Conservation (phyloP, 1,140 invertebrate genomes). For the Leptinotarsa defecta region DNA sequence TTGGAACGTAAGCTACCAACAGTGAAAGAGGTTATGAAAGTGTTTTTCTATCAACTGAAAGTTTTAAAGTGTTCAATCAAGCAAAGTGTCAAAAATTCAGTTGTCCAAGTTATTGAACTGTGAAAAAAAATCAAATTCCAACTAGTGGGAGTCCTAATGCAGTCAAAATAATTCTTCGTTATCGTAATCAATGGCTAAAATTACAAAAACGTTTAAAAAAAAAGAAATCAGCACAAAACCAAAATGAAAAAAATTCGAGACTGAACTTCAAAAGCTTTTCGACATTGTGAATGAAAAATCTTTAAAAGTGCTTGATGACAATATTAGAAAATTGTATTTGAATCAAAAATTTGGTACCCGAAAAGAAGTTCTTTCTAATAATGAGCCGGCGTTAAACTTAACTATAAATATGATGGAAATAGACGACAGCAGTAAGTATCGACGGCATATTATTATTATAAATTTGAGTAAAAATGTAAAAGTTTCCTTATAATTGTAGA, state of each 20-base stretch:
- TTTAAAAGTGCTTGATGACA: background rate
- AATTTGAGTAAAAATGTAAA: background rate
- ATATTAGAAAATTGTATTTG: background rate
- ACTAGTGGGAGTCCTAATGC: background rate
- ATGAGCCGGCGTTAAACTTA: background rate
- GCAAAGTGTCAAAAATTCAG: no score
- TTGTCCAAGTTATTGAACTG: no score
- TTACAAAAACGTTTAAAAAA: background rate
- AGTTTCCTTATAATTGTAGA: background rate
- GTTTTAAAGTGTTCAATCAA: no score
- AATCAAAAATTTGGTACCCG: background rate
- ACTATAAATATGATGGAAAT: constrained; percentile 1
- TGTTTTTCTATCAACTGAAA: background rate
- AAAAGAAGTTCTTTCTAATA: constrained; percentile 2
- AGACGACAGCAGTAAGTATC: constrained; percentile 3
- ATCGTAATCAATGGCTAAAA: background rate
- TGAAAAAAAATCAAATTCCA: background rate
- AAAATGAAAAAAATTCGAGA: background rate
- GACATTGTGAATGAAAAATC: background rate
- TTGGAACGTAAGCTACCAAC: no score
- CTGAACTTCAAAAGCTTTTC: background rate
- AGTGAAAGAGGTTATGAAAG: no score
- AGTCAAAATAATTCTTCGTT: background rate
- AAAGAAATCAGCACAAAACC: background rate
- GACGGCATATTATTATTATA: background rate